Evolutionary conservation across 2,113 vertebrate genomes (phyloP).

Genomic region (Gymnarchus niloticus): DNA sequence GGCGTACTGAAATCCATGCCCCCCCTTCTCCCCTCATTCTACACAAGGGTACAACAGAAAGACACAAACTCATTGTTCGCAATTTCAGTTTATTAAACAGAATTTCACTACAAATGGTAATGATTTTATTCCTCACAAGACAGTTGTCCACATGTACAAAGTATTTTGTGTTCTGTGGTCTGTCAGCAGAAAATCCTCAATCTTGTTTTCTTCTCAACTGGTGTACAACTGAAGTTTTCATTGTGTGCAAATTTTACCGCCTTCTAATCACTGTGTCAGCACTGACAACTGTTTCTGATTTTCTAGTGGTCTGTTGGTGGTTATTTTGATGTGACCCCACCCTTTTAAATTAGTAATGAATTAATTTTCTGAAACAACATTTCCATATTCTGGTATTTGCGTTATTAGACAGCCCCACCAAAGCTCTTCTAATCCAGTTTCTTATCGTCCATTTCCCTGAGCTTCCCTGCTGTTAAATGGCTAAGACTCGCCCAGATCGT

Average conservation of each 20-base stretch:
- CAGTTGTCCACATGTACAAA: neutral
- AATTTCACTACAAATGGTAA: neutral
- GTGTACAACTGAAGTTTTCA: neutral
- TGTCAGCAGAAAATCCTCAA: neutral
- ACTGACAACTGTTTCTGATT: neutral
- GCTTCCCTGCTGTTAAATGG: neutral
- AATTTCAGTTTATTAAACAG: neutral
- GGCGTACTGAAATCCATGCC: neutral
- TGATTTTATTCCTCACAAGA: neutral
- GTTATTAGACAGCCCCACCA: neutral
- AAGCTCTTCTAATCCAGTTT: neutral
- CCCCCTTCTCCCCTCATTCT: neutral
- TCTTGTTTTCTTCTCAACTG: neutral
- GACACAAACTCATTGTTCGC: neutral
- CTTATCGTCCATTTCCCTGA: neutral
- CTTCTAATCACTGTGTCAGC: neutral
- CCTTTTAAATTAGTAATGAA: neutral
- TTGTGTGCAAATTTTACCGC: no score
- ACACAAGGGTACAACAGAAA: neutral
- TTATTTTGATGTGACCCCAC: neutral
- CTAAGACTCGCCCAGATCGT: neutral
- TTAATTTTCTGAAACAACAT: neutral
- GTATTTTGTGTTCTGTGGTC: neutral
- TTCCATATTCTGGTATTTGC: neutral
- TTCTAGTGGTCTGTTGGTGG: neutral